Evolutionary conservation across 1,140 invertebrate species (phyloP).

Genomic region (Camponotus floridanus): DNA sequence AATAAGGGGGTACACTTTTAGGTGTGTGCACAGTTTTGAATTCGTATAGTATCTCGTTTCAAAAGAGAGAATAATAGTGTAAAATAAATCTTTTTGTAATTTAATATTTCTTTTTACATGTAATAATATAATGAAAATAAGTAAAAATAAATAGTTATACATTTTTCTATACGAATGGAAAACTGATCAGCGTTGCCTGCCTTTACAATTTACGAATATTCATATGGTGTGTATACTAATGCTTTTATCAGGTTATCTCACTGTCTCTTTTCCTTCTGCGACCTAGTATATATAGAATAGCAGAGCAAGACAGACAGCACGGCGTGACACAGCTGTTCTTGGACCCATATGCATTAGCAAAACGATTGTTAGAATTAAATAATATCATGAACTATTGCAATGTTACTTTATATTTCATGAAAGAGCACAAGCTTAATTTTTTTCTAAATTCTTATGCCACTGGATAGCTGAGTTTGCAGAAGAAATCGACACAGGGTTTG

Average conservation of each 20-base stretch:
- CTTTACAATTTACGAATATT: conserved; percentile 54
- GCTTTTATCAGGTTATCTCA: conserved; percentile 68
- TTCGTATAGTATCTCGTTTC: conserved; percentile 32
- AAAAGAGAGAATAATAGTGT: not conserved
- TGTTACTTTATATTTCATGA: conserved; percentile 46
- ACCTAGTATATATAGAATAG: conserved; percentile 74
- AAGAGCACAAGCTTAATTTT: conserved; percentile 41
- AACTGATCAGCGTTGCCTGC: conserved; percentile 69
- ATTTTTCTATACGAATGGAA: conserved; percentile 57
- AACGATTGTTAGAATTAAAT: conserved; percentile 37
- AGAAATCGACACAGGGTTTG: conserved; percentile 80
- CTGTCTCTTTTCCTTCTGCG: conserved; percentile 82
- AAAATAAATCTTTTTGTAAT: not conserved
- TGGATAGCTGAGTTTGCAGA: conserved; percentile 79
- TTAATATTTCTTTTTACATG: not conserved
- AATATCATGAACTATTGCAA: conserved; percentile 8
- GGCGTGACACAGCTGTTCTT: conserved; percentile 83
- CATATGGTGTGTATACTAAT: not conserved
- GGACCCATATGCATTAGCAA: conserved; percentile 84
- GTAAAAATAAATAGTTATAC: not conserved
- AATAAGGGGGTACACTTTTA: conserved; percentile 59
- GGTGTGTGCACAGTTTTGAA: conserved; percentile 66
- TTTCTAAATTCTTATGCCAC: conserved; percentile 57
- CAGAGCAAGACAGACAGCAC: conserved; percentile 77
- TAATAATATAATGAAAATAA: not conserved